These are phyloP conservation scores for Crax fasciolata DNA, from an alignment of 2,797 vertebrate genomes.

Conservation along the genomic window DNA sequence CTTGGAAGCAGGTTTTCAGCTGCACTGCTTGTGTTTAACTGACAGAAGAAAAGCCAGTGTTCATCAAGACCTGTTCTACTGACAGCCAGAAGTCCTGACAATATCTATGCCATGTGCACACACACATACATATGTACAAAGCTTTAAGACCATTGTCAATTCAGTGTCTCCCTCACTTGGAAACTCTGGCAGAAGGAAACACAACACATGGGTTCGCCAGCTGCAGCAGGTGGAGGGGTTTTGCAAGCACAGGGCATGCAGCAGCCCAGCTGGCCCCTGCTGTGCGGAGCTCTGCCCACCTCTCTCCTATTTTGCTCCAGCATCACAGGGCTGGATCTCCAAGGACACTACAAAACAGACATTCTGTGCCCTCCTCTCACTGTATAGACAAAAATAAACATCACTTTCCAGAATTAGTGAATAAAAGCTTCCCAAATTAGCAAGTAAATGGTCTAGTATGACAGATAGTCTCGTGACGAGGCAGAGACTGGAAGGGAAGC, in stretches of 20 bases:
- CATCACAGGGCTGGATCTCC: background rate
- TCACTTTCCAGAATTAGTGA: slow-evolving; percentile 60
- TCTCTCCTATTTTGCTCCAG: background rate
- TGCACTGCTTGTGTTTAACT: background rate
- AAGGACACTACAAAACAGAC: background rate
- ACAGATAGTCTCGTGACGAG: background rate
- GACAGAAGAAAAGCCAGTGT: background rate
- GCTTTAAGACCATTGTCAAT: background rate
- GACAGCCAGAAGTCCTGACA: background rate
- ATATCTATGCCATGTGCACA: background rate
- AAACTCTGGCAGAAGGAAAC: background rate
- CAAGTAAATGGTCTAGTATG: slow-evolving; percentile 17
- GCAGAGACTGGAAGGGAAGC: background rate
- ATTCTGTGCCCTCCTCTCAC: background rate
- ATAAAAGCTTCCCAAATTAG: slow-evolving; percentile 74
- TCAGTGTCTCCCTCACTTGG: background rate
- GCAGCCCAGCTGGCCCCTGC: background rate
- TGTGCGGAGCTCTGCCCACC: rapidly evolving
- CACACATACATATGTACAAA: background rate
- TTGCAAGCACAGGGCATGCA: background rate
- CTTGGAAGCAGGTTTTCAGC: slow-evolving; percentile 28
- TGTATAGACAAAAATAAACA: background rate
- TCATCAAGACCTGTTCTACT: background rate
- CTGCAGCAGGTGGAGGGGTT: too few species aligned
- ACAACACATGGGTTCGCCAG: background rate